Percentiles rank a stretch among this genome's conserved stretches.
Conservation (phyloP, 2,113 vertebrate species). For the Catharus minimus region DNA sequence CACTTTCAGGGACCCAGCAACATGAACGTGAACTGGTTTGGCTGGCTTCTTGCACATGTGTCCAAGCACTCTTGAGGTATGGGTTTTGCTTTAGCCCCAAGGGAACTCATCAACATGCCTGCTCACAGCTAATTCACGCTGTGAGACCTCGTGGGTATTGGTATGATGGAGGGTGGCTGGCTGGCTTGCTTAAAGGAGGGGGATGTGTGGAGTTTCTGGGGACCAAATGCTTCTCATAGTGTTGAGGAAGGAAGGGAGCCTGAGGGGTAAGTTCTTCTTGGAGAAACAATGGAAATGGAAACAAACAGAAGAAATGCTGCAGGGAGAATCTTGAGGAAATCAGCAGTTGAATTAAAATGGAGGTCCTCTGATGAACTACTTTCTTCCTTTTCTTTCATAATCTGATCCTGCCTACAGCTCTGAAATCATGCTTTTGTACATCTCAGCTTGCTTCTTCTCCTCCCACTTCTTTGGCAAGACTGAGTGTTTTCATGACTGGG, state of each 20-base stretch:
- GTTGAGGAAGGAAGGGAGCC: background rate
- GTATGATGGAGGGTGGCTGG: background rate
- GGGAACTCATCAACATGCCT: background rate
- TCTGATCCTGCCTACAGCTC: background rate
- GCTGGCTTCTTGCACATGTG: background rate
- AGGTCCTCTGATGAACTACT: background rate
- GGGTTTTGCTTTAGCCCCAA: background rate
- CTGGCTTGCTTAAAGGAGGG: background rate
- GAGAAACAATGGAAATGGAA: background rate
- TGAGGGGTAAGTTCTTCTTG: background rate
- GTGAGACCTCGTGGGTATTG: background rate
- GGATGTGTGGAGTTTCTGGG: background rate
- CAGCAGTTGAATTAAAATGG: background rate
- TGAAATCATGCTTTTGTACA: background rate
- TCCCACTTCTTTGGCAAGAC: background rate
- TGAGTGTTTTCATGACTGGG: background rate
- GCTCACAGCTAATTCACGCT: background rate
- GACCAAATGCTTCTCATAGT: background rate
- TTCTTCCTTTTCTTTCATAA: background rate
- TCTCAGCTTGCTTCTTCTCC: background rate
- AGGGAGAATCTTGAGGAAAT: background rate
- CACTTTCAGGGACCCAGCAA: background rate
- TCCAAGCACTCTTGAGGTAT: accelerated
- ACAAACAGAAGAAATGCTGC: background rate
- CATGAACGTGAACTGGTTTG: background rate